Percentiles rank a stretch among this genome's conserved stretches.
These are phyloP conservation scores for Rosalia funebris DNA, from an alignment of 2,888 invertebrate genomes.

Conservation along the genomic window DNA sequence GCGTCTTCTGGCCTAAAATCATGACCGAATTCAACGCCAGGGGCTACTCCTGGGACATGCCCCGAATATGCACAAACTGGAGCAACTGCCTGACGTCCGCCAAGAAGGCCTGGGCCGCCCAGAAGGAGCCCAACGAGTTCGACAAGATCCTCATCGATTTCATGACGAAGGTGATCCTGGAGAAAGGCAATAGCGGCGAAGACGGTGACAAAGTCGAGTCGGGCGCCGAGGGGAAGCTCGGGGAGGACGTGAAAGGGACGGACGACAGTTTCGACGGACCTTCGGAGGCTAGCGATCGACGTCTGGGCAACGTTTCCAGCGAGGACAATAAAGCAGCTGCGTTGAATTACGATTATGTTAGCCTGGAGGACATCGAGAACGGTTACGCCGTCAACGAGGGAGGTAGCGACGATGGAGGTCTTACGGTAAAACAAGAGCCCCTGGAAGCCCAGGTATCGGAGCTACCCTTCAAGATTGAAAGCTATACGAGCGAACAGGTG, in stretches of 20 bases:
- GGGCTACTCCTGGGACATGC: background rate
- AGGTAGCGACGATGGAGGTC: background rate
- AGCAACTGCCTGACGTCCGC: background rate
- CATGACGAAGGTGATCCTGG: slow-evolving; percentile 12
- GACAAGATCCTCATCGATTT: slow-evolving; percentile 13
- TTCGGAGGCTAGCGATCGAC: background rate
- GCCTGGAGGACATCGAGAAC: background rate
- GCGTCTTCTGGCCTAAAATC: background rate
- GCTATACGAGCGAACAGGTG: background rate
- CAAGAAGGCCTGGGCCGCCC: slow-evolving; percentile 13
- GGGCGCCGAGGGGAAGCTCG: background rate
- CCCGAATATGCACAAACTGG: background rate
- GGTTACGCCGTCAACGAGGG: background rate
- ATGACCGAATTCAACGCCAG: background rate
- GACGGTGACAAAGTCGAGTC: no score
- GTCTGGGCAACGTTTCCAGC: background rate
- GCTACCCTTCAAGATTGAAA: background rate
- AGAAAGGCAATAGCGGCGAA: background rate
- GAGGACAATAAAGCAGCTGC: background rate
- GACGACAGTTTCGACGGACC: background rate
- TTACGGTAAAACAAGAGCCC: background rate
- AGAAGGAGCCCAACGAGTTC: background rate
- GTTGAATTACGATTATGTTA: background rate
- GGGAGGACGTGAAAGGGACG: background rate
- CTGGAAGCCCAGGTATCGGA: background rate